Evolutionary conservation across 2,113 vertebrate species (phyloP), one percentile per base, ranked within the genome.

Genomic region (Alces alces): DNA sequence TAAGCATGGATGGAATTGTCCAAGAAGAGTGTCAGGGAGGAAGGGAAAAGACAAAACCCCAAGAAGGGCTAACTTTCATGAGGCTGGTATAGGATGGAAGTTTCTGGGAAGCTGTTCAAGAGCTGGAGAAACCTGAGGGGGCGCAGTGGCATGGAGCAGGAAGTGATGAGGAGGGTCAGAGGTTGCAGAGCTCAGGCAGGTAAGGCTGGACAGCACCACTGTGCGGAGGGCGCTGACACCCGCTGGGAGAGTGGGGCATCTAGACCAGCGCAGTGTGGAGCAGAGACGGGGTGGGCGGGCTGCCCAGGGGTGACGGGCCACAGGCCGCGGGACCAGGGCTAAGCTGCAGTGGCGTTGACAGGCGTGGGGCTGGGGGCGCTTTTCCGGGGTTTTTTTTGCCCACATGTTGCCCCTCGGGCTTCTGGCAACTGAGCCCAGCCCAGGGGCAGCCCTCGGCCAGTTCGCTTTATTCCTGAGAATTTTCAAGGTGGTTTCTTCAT

Each of bases 311-410:
- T 8, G 39, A 7, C 2, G 19, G 2, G 16, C 30, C 5, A 33
- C 4, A 3, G 13, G n/a, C 47, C 10, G 3, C 0, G 2, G 8
- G 12, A 83, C 25, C 0, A 3, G 27, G 43, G 30, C 0, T 6
- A 23, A n/a, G 30, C 16, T 1, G 58, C 30, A 23, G 7, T 21
- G 6, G 85, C 58, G 15, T 8, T 11, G 21, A 25, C 21, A 4
- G 85, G 78, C 0, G 2, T n/a, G 30, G 45, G 45, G 61, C 58
- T 50, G 58, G 33, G 43, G 43, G 58, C 0, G 2, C 43, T 15
- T 8, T 87, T n/a, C 13, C 1, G 0, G 2, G 28, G 58, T 58
- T 43, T 8, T 30, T 64, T n/a, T 82, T 4, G 30, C 17, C 5
- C 33, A 50, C 30, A 23, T 15, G 25, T 52, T 21, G 30, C 9